phyloP scores from a whole-genome alignment of 2,888 invertebrate species.

The Eupithecia pulchellata region DNA sequence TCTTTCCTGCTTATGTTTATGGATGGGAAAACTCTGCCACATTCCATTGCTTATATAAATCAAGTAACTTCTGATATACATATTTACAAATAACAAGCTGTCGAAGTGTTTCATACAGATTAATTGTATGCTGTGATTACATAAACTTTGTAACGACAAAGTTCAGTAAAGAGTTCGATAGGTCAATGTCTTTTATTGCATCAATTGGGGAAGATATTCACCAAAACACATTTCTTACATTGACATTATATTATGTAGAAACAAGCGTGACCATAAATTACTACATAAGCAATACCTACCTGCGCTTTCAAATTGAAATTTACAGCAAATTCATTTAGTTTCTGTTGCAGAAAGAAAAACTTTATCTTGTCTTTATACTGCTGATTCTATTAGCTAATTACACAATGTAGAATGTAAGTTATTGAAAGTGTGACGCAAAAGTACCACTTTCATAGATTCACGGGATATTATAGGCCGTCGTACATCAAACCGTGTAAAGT shows the following conservation, averaged over 20 bases:
- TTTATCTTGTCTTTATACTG: not conserved
- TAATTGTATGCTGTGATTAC: not conserved
- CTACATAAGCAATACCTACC: not conserved
- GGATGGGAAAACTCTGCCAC: not conserved
- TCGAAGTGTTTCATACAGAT: not conserved
- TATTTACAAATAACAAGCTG: not conserved
- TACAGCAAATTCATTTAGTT: too few species aligned
- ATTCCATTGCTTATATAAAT: not conserved
- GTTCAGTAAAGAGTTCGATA: conserved; percentile 2
- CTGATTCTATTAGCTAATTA: not conserved
- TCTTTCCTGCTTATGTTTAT: conserved; percentile 11
- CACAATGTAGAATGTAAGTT: not conserved
- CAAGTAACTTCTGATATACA: not conserved
- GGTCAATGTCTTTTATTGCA: conserved; percentile 6
- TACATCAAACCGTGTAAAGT: conserved; percentile 10
- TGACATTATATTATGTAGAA: not conserved
- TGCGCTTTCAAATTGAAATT: not conserved
- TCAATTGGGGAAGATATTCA: not conserved
- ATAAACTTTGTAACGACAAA: not conserved
- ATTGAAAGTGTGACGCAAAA: not conserved
- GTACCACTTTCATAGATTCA: not conserved
- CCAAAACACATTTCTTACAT: not conserved
- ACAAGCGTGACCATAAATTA: not conserved
- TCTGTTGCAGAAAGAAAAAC: not conserved
- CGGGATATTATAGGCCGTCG: not conserved